Percentiles rank a stretch among this genome's conserved stretches.
Conservation (phyloP, 2,797 vertebrate species). For the Aulostomus chinensis region DNA sequence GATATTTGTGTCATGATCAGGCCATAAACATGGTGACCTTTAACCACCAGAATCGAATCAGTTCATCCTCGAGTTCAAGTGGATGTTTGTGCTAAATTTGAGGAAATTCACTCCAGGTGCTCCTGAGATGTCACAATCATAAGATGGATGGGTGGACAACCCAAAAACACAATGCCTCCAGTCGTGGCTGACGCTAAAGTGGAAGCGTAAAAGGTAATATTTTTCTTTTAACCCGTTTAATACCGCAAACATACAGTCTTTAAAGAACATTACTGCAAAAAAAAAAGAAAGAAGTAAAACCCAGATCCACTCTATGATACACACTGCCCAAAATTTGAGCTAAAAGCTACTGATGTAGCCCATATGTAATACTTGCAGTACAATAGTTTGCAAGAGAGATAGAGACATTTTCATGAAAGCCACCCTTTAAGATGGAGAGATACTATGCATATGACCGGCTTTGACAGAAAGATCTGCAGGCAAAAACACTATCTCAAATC, state of each 20-base stretch:
- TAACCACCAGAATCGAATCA: no score
- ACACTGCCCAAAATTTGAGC: not conserved
- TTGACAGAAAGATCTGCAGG: constrained; percentile 46
- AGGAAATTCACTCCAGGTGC: not conserved
- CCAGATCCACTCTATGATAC: not conserved
- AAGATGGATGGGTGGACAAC: no score
- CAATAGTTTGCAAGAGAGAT: no score
- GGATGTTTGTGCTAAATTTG: not conserved
- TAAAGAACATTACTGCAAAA: no score
- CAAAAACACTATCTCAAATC: constrained; percentile 39
- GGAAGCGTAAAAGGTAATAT: not conserved
- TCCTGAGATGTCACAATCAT: not conserved
- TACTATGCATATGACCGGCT: constrained; percentile 29
- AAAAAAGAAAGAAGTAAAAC: no score
- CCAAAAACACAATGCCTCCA: no score
- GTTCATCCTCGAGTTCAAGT: not conserved
- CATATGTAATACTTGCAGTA: constrained; percentile 30
- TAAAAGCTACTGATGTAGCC: constrained; percentile 40
- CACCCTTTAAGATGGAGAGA: constrained; percentile 46
- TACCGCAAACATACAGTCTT: not conserved
- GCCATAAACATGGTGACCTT: no score
- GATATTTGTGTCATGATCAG: no score
- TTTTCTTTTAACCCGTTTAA: not conserved
- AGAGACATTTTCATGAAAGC: constrained; percentile 38
- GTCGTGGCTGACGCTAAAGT: no score